Percentiles rank a stretch among this genome's conserved stretches.
These are phyloP conservation scores for Zootoca vivipara DNA, from an alignment of 2,113 vertebrate species.

Conservation along the genomic window DNA sequence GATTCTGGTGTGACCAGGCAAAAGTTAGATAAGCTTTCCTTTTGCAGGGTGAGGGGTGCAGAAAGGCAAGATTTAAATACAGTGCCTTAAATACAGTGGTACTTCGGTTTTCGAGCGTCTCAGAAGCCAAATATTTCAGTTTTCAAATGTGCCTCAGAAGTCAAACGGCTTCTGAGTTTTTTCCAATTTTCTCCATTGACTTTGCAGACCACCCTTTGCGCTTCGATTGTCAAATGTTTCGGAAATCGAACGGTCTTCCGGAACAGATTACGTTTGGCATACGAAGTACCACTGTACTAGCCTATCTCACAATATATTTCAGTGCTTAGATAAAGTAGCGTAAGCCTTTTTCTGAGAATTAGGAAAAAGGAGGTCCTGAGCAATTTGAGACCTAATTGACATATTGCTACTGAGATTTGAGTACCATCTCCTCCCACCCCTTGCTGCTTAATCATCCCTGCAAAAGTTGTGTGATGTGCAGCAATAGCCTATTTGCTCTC, in stretches of 20 bases:
- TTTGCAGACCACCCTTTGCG: too few species aligned
- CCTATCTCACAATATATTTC: neutral
- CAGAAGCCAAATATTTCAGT: too few species aligned
- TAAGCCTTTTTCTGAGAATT: neutral
- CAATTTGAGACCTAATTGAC: neutral
- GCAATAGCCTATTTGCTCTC: neutral
- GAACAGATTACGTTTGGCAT: too few species aligned
- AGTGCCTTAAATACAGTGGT: neutral
- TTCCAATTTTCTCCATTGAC: too few species aligned
- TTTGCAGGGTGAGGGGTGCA: neutral
- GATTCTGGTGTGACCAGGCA: neutral
- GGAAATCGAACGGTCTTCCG: too few species aligned
- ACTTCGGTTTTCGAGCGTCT: too few species aligned
- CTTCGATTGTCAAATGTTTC: too few species aligned
- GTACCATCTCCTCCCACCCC: neutral
- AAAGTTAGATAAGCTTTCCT: neutral
- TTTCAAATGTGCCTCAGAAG: too few species aligned
- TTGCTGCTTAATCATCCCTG: neutral
- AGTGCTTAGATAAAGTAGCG: neutral
- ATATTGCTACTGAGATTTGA: neutral
- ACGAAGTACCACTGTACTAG: neutral
- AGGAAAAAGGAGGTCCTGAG: neutral
- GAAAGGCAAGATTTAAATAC: neutral
- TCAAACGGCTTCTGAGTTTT: too few species aligned
- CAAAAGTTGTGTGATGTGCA: neutral